Conservation (phyloP, 2,888 invertebrate species). For the Brachyptera risi region DNA sequence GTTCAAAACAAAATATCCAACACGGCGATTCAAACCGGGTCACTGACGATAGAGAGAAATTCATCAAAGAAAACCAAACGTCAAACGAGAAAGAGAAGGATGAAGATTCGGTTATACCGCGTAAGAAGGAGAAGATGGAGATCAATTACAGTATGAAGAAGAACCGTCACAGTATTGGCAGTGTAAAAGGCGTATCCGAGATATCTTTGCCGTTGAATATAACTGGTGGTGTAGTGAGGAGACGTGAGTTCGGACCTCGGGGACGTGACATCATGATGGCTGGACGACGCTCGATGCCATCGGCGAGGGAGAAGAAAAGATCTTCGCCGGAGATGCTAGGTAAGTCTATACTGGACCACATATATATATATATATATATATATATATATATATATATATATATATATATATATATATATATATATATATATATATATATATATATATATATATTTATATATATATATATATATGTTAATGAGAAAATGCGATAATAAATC, state of each 20-base stretch:
- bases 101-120: constrained; percentile 45
- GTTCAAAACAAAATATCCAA: not conserved
- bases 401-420: too few relatives aligned
- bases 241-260: constrained; percentile 23
- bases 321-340: constrained; percentile 46
- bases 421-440: too few relatives aligned
- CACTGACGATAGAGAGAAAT: constrained; percentile 33
- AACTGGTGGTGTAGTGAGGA: constrained; percentile 24
- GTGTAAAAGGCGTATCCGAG: constrained; percentile 39
- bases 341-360: constrained; percentile 38
- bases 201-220: constrained; percentile 34
- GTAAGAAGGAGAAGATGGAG: constrained; percentile 54
- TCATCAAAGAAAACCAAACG: constrained; percentile 34
- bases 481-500: too few relatives aligned
- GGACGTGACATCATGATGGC: constrained; percentile 18
- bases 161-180: constrained; percentile 38
- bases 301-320: constrained; percentile 47
- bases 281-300: constrained; percentile 35
- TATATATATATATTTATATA: too few relatives aligned
- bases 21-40: constrained; percentile 15
- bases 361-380: too few relatives aligned
- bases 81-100: constrained; percentile 43
- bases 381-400: too few relatives aligned
- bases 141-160: constrained; percentile 45
- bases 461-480: too few relatives aligned